Evolutionary conservation across 2,888 invertebrate genomes (phyloP).

Genomic region (Vandiemenella viatica): DNA sequence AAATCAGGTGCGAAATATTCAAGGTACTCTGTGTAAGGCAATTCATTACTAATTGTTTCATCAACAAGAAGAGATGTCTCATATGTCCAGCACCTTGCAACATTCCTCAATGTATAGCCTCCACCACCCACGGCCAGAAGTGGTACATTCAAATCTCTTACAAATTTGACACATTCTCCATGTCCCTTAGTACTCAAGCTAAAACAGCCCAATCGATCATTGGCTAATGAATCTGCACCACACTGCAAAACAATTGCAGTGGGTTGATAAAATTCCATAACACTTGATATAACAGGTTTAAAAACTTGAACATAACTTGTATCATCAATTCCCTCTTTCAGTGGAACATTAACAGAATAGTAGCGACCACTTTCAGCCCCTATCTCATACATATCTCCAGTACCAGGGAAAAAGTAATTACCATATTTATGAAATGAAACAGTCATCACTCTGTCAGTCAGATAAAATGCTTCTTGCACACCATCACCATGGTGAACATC

Average conservation of each 20-base stretch:
- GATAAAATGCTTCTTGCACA: slow-evolving; percentile 94
- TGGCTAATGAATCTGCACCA: slow-evolving; percentile 94
- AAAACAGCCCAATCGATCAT: slow-evolving; percentile 91
- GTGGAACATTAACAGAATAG: slow-evolving; percentile 95
- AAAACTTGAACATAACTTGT: slow-evolving; percentile 82
- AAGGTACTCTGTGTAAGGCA: slow-evolving; percentile 90
- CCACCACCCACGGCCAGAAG: slow-evolving; percentile 74
- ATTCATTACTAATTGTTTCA: slow-evolving; percentile 82
- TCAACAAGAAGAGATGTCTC: slow-evolving; percentile 91
- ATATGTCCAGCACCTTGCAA: slow-evolving; percentile 97
- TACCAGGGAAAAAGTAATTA: slow-evolving; percentile 94
- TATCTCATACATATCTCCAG: slow-evolving; percentile 97
- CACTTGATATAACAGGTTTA: slow-evolving; percentile 81
- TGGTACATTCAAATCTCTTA: slow-evolving; percentile 82
- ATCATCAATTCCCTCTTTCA: slow-evolving; percentile 96
- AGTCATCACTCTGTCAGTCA: slow-evolving; percentile 97
- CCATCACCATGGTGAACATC: slow-evolving; percentile 97
- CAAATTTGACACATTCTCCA: slow-evolving; percentile 94
- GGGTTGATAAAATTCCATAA: slow-evolving; percentile 93
- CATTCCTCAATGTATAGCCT: slow-evolving; percentile 88
- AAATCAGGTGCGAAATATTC: slow-evolving; percentile 98
- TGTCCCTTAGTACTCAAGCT: slow-evolving; percentile 88
- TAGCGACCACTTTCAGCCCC: slow-evolving; percentile 91
- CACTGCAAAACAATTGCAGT: slow-evolving; percentile 95
- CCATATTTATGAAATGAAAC: slow-evolving; percentile 99